Conservation (phyloP, 1,140 invertebrate genomes). For the Cotesia chilonis region DNA sequence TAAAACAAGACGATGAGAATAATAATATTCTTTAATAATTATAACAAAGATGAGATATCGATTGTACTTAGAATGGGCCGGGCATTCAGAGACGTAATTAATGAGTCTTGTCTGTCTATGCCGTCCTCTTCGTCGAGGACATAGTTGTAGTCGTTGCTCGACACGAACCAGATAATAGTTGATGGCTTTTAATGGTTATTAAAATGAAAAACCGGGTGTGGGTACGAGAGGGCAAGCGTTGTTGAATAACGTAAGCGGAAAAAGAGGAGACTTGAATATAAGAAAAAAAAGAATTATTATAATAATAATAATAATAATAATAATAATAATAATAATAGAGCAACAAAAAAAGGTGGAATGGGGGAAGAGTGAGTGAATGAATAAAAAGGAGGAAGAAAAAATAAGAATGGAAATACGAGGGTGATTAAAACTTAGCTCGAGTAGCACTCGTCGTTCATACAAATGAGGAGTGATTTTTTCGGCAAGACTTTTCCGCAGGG, state of each 20-base stretch:
- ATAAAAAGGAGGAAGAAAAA: constrained; percentile 9
- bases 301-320: neutral
- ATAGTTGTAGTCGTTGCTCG: constrained; percentile 3
- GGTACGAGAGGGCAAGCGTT: constrained; percentile 4
- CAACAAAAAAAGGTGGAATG: constrained; percentile 5
- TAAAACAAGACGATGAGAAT: neutral
- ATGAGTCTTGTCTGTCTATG: constrained; percentile 11
- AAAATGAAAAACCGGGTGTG: constrained; percentile 21
- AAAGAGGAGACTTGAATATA: constrained; percentile 11
- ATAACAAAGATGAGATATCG: constrained; percentile 6
- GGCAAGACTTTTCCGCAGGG: constrained; percentile 9
- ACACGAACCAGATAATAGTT: constrained; percentile 19
- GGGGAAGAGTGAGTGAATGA: constrained; percentile 23
- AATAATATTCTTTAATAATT: constrained; percentile 11
- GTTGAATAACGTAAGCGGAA: constrained; percentile 9
- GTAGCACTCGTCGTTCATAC: constrained; percentile 26
- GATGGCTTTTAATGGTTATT: constrained; percentile 29
- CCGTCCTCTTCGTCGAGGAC: no score
- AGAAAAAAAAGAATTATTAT: constrained; percentile 13
- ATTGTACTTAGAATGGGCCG: constrained; percentile 4
- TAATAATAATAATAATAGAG: no score
- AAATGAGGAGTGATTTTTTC: constrained; percentile 28
- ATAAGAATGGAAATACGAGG: constrained; percentile 27
- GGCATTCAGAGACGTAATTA: constrained; percentile 10
- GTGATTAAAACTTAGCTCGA: constrained; percentile 28